Percentiles rank a stretch among this genome's conserved stretches.
Conservation (phyloP, 2,888 invertebrate genomes). For the Conomelus anceps region DNA sequence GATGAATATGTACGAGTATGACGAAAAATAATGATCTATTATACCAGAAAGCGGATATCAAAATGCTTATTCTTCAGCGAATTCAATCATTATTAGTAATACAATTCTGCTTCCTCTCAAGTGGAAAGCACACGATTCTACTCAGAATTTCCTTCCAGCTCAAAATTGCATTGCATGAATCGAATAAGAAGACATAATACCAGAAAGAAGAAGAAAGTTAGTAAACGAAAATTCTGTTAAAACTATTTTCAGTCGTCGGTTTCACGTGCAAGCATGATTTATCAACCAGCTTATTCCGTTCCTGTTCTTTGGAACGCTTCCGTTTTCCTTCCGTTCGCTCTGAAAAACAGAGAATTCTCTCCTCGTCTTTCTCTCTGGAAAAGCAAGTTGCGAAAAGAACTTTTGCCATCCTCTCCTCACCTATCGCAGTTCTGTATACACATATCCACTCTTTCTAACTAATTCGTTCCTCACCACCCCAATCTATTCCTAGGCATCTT, state of each 20-base stretch:
- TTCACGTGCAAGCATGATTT: neutral
- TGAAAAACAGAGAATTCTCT: neutral
- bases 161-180: too few relatives aligned
- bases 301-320: neutral
- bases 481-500: too few relatives aligned
- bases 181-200: neutral
- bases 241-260: neutral
- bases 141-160: too few relatives aligned
- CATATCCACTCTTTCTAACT: neutral
- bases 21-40: too few relatives aligned
- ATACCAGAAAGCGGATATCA: too few relatives aligned
- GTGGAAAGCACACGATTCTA: too few relatives aligned
- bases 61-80: too few relatives aligned
- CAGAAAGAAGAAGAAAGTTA: neutral
- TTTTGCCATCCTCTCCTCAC: neutral
- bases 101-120: too few relatives aligned
- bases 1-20: too few relatives aligned
- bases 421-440: neutral
- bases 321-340: neutral
- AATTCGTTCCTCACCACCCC: neutral
- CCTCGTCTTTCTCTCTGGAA: neutral
- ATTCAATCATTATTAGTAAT: too few relatives aligned
- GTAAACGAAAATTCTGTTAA: neutral
- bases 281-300: neutral
- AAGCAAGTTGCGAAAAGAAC: neutral